Evolutionary conservation across 2,888 invertebrate species (phyloP), one percentile per base, ranked within the genome.

Genomic region (Epistrophella euchroma): DNA sequence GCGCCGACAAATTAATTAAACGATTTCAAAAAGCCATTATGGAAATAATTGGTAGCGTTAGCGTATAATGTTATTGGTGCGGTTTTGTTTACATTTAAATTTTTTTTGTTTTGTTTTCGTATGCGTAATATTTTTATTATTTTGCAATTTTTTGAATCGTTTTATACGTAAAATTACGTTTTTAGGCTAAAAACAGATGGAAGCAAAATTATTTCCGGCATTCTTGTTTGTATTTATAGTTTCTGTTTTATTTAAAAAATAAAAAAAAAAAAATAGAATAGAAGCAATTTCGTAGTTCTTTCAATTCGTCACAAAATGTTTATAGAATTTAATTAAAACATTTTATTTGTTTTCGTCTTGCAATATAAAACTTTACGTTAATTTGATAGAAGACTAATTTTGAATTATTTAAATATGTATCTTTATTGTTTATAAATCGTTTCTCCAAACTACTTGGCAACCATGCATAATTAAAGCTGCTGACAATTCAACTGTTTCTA

Each of bases 1-100:
- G 58, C 58, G 58, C 58, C 58, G 19, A 40, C 60, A 40, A 37
- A 37, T 60, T 40, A 60, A 22, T 60, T 15, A 22, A 60, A 40
- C 56, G 13, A 1, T 22, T 60, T 40, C 40, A 22, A 22, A 60
- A 19, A 22, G 60, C 40, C 40, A 60, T 60, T 37, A 60, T 60
- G 37, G 60, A 60, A 40, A 22, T 52, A 25, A 28, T 52, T 52
- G 25, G 6, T 11, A n/a, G n/a, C n/a, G n/a, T n/a, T n/a, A n/a
- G n/a, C n/a, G 10, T 32, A 55, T 55, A 55, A 7, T n/a, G 19
- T 19, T 35, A 58, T 35, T 58, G 37, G 58, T 58, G n/a, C n/a
- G 17, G 22, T 17, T 15, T 37, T 60, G 35, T 60, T 37, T 60
- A 37, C 19, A 58, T 40, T 35, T 52, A 28, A 15, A 3, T 52